Evolutionary conservation across 2,113 vertebrate species (phyloP), one percentile per base, ranked within the genome.

Genomic region (Pagrus major): DNA sequence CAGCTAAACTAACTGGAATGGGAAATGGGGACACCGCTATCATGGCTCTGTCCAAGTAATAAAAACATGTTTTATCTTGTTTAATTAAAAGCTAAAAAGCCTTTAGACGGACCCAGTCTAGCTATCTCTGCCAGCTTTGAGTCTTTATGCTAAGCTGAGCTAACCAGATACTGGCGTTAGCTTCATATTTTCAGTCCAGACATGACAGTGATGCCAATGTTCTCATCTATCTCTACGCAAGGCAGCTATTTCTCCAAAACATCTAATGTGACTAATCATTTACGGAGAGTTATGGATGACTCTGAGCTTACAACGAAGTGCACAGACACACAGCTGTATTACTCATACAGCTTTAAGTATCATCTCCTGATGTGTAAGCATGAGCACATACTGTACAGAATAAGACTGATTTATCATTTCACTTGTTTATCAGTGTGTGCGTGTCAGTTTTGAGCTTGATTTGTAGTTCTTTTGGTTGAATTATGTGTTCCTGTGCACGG

Each of bases 391-490:
- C 64, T 29, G 42, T 20, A 33, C 27, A 21, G 9, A 35, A 15
- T 9, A 9, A 0, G 15, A 21, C 15, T 27, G 20, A 59, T 42
- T 25, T 41, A 58, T 72, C 51, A 41, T 0, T 39, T 73, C 35
- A 55, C 16, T 46, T 82, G 59, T 74, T 60, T 35, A 67, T 74
- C 44, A 69, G 64, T 18, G 12, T 10, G 35, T n/a, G 11, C 29
- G 55, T 66, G 80, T 84, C 81, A 81, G 49, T 29, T 68, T 78
- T 69, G 85, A 81, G 65, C 41, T 59, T 83, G 47, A 85, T 83
- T 85, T 76, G 51, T 83, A 9, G 59, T 31, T 72, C 42, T 84
- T 78, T 74, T 83, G 73, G 73, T 49, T 71, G 71, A 66, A 49
- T 65, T 31, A 54, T 67, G 27, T 29, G 54, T 71, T 85, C 61